Conservation (phyloP, 2,888 invertebrate species). For the Phoronis australis region DNA sequence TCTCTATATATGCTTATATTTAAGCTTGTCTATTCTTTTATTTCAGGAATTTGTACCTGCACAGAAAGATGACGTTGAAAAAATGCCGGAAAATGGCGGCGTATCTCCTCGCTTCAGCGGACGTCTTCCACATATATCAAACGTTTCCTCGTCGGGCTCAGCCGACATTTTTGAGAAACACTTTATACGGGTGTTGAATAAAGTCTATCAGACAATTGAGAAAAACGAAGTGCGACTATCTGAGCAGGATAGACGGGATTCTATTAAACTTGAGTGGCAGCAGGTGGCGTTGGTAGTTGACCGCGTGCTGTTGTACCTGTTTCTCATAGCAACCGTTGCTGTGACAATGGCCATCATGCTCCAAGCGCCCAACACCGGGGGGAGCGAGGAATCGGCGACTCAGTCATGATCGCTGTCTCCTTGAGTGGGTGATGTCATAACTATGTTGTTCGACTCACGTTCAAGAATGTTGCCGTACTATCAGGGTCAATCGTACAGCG, state of each 20-base stretch:
- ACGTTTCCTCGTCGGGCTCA: slow-evolving; percentile 10
- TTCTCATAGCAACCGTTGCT: slow-evolving; percentile 39
- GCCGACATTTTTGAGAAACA: slow-evolving; percentile 60
- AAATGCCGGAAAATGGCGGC: slow-evolving; percentile 31
- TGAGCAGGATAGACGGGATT: slow-evolving; percentile 73
- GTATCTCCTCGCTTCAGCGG: slow-evolving; percentile 27
- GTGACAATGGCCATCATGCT: slow-evolving; percentile 53
- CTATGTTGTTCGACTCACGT: too few species aligned
- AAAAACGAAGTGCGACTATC: slow-evolving; percentile 70
- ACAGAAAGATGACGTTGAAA: slow-evolving; percentile 15
- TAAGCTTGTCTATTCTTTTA: too few species aligned
- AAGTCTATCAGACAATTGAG: slow-evolving; percentile 71
- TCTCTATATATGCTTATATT: too few species aligned
- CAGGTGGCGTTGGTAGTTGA: slow-evolving; percentile 73
- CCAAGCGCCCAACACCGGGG: too few species aligned
- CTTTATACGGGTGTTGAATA: slow-evolving; percentile 64
- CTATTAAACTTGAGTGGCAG: slow-evolving; percentile 76
- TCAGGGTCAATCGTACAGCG: too few species aligned
- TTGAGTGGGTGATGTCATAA: too few species aligned
- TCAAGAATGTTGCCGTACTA: too few species aligned
- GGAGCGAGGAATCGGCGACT: too few species aligned
- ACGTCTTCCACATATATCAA: slow-evolving; percentile 13
- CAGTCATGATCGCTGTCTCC: too few species aligned
- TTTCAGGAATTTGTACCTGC: too few species aligned
- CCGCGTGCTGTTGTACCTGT: slow-evolving; percentile 55